Evolutionary conservation across 2,888 invertebrate species (phyloP), one percentile per base, ranked within the genome.

Genomic region (Corythucha ciliata): DNA sequence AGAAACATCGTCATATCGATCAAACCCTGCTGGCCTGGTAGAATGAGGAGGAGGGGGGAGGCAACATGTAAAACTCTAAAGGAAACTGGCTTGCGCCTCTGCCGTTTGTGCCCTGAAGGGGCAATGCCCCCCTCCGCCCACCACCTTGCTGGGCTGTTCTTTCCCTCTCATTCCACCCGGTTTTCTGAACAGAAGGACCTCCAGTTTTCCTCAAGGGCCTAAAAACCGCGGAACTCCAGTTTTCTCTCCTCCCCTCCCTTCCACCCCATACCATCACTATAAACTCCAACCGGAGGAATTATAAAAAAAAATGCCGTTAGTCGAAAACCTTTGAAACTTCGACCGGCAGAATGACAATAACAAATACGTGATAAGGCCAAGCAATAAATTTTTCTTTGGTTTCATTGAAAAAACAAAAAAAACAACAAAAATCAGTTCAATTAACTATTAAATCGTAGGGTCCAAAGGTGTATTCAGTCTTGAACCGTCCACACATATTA

Each of bases 401-500:
- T 8, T n/a, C 24, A 26, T n/a, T 21, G 25, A 46, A 46, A 22
- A 24, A 48, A 48, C 10, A 16, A 47, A 22, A 33, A 16, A 34
- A 34, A 21, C 24, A 8, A n/a, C 32, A 10, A 10, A n/a, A 29
- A 46, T 7, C 34, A 14, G 26, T 12, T 37, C 14, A 29, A 46
- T 22, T 18, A 48, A 29, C 14, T 14, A 21, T 34, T 24, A 5
- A 21, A 21, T 20, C 37, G 33, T 47, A 52, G 56, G 56, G 56
- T 56, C 56, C 56, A 56, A 56, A 49, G 26, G 46, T 42, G 45
- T 45, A 48, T 51, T 55, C 55, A 52, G 55, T 55, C 54, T 53
- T 44, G 54, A 52, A 46, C 56, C 53, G 52, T 55, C 56, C 57
- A 54, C n/a, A n/a, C n/a, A n/a, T n/a, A n/a, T n/a, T n/a, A n/a